Evolutionary conservation across 2,113 vertebrate species (phyloP).

Genomic region (Gasterosteus nipponicus): DNA sequence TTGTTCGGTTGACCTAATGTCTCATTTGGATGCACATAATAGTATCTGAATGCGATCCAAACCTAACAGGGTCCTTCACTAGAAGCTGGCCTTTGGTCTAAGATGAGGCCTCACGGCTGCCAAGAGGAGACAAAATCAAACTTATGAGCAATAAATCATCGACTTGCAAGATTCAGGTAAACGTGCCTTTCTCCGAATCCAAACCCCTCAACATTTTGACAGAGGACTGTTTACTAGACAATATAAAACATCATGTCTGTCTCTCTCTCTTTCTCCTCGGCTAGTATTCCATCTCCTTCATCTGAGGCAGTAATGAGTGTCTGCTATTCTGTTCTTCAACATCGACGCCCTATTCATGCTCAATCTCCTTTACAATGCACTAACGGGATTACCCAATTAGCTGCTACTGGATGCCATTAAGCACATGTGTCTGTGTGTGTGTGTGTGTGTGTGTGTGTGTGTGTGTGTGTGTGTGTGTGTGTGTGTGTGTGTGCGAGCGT

Average conservation of each 20-base stretch:
- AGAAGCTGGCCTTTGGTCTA: conserved; percentile 54
- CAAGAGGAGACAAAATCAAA: conserved; percentile 34
- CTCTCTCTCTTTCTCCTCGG: conserved; percentile 50
- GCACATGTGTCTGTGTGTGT: conserved; percentile 1
- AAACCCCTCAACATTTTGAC: conserved; percentile 22
- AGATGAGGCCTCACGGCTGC: conserved; percentile 26
- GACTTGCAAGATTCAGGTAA: conserved; percentile 19
- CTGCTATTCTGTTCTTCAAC: conserved; percentile 73
- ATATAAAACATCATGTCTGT: conserved; percentile 32
- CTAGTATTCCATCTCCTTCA: conserved; percentile 68
- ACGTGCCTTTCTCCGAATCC: conserved; percentile 10
- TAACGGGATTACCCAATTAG: conserved; percentile 82
- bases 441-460: conserved; percentile 27
- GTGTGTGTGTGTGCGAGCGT: not conserved
- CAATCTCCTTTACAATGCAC: conserved; percentile 77
- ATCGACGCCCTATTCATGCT: conserved; percentile 72
- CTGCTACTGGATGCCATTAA: conserved; percentile 67
- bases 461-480: conserved; percentile 11
- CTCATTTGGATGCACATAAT: conserved; percentile 65
- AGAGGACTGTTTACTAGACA: conserved; percentile 42
- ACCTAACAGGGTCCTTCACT: conserved; percentile 49
- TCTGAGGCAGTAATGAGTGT: conserved; percentile 71
- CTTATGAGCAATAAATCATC: conserved; percentile 45
- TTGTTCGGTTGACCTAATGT: conserved; percentile 67
- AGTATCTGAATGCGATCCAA: conserved; percentile 59